Conservation (phyloP, 2,888 invertebrate species). For the Horisme vitalbata region DNA sequence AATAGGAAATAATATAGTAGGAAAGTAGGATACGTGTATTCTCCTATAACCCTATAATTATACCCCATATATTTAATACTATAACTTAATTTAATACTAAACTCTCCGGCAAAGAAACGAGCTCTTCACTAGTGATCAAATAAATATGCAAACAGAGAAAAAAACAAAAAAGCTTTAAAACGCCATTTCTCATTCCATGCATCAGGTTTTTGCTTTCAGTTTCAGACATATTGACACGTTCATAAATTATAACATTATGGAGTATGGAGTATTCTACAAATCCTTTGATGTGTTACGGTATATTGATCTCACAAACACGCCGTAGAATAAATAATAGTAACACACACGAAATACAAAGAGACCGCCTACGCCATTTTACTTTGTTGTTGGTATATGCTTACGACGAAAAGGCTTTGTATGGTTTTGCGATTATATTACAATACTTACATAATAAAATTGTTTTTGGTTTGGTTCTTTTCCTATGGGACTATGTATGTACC, state of each 20-base stretch:
- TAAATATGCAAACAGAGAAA: too few relatives aligned
- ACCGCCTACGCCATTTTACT: constrained; percentile 29
- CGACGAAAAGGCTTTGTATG: constrained; percentile 27
- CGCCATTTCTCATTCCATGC: constrained; percentile 4
- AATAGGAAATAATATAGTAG: too few relatives aligned
- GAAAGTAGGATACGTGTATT: too few relatives aligned
- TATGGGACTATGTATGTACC: not conserved
- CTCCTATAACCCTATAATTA: too few relatives aligned
- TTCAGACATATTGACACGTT: constrained; percentile 28
- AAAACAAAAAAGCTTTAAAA: not conserved
- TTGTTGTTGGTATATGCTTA: constrained; percentile 14
- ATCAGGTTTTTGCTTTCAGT: constrained; percentile 16
- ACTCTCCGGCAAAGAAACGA: too few relatives aligned
- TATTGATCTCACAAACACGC: constrained; percentile 35
- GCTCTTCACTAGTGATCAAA: too few relatives aligned
- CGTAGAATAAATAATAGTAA: constrained; percentile 23
- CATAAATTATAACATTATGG: constrained; percentile 36
- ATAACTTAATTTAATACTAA: too few relatives aligned
- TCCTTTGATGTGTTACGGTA: constrained; percentile 38
- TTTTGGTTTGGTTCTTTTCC: not conserved
- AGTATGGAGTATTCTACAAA: constrained; percentile 36
- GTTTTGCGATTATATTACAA: constrained; percentile 2
- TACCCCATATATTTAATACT: too few relatives aligned
- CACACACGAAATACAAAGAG: constrained; percentile 22
- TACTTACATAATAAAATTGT: constrained; percentile 2